Evolutionary conservation across 2,888 invertebrate genomes (phyloP).

Genomic region (Hypena proboscidalis): DNA sequence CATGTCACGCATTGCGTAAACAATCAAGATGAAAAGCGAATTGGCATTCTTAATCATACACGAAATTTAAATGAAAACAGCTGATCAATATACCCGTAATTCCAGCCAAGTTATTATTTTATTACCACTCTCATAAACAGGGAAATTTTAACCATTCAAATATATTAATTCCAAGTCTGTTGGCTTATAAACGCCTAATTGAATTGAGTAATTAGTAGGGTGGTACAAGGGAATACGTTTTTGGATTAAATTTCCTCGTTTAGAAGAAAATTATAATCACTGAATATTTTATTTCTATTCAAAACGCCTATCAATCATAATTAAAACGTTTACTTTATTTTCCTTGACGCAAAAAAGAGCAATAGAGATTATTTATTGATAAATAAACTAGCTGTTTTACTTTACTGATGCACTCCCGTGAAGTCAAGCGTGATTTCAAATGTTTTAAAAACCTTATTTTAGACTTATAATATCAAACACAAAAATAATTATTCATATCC

Average conservation of each 20-base stretch:
- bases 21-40: too few relatives aligned
- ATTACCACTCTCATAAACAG: constrained; percentile 16
- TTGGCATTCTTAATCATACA: not conserved
- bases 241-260: not conserved
- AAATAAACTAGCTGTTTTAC: too few relatives aligned
- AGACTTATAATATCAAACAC: too few relatives aligned
- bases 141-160: constrained; percentile 9
- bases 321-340: too few relatives aligned
- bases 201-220: constrained; percentile 22
- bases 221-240: constrained; percentile 10
- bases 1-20: too few relatives aligned
- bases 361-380: too few relatives aligned
- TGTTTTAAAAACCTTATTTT: too few relatives aligned
- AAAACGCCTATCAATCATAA: too few relatives aligned
- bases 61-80: constrained; percentile 1
- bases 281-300: not conserved
- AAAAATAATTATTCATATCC: too few relatives aligned
- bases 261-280: not conserved
- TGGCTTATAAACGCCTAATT: constrained; percentile 23
- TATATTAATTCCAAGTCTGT: constrained; percentile 8
- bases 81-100: constrained; percentile 8
- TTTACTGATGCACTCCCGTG: too few relatives aligned
- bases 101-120: constrained; percentile 6
- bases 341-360: too few relatives aligned
- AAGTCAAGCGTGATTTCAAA: too few relatives aligned